Evolutionary conservation across 2,888 invertebrate genomes (phyloP).

Genomic region (Tetragonula carbonaria): DNA sequence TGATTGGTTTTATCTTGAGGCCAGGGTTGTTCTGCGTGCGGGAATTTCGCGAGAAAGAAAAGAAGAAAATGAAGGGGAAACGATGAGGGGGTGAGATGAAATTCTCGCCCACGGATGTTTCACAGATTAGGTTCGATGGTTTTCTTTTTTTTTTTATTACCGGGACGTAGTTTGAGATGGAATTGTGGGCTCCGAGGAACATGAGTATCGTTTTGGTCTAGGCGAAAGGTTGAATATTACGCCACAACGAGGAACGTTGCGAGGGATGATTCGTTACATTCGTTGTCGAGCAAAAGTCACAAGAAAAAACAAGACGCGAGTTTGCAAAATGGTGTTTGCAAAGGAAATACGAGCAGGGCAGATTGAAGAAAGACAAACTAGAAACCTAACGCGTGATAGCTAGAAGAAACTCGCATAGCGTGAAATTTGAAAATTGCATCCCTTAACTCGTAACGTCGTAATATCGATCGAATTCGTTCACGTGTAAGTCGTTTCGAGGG

Average conservation of each 20-base stretch:
- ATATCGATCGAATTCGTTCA: background rate
- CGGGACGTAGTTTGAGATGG: background rate
- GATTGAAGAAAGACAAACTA: background rate
- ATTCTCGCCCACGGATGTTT: background rate
- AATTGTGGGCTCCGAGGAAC: background rate
- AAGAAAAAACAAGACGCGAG: too few relatives aligned
- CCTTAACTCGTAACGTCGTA: too few relatives aligned
- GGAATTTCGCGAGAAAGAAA: too few relatives aligned
- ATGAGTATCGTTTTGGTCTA: background rate
- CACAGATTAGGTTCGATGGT: background rate
- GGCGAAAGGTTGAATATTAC: too few relatives aligned
- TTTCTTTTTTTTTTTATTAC: background rate
- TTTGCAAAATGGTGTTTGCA: too few relatives aligned
- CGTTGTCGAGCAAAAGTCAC: too few relatives aligned
- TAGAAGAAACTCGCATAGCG: background rate
- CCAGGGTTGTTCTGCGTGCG: background rate
- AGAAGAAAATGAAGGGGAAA: background rate
- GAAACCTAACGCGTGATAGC: background rate
- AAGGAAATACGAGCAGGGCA: background rate
- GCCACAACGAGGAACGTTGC: too few relatives aligned
- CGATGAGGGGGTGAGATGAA: background rate
- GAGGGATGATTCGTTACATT: too few relatives aligned
- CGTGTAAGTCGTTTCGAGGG: background rate
- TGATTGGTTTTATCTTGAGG: background rate
- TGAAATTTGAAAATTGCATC: background rate